phyloP scores from a whole-genome alignment of 2,797 vertebrate species.

The Anguilla marmorata region DNA sequence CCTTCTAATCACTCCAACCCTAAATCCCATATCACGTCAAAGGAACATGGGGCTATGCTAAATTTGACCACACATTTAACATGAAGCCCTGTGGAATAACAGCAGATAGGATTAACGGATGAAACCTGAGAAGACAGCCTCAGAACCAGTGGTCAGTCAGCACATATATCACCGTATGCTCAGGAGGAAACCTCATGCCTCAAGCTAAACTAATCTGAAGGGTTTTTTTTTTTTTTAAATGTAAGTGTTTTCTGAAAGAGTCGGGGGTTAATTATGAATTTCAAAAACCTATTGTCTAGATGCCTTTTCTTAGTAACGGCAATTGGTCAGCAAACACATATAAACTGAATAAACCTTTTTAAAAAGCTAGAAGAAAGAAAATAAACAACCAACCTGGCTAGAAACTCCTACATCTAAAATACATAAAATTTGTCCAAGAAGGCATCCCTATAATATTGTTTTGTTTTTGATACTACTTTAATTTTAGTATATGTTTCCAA shows the following conservation, averaged over 20 bases:
- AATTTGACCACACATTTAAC: conserved; percentile 32
- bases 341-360: neutral
- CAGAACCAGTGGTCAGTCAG: neutral
- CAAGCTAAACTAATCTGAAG: conserved; percentile 15
- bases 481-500: no score
- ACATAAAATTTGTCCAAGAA: neutral
- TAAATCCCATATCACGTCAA: conserved; percentile 1
- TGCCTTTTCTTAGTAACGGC: no score
- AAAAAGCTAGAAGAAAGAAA: neutral
- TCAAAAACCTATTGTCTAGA: neutral
- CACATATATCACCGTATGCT: neutral
- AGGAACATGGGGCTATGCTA: conserved; percentile 28
- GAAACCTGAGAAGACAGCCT: conserved; percentile 25
- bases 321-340: no score
- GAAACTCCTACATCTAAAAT: neutral
- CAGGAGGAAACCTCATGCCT: conserved; percentile 14
- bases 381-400: neutral
- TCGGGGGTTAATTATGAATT: neutral
- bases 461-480: no score
- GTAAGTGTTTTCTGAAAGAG: neutral
- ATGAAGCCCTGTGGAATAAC: conserved; percentile 32
- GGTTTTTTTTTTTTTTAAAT: neutral
- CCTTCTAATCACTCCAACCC: neutral
- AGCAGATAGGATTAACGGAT: conserved; percentile 31
- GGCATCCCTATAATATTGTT: neutral